Base-by-base conservation (phyloP, 2,797 vertebrate species). In the Setipinna tenuifilis region DNA sequence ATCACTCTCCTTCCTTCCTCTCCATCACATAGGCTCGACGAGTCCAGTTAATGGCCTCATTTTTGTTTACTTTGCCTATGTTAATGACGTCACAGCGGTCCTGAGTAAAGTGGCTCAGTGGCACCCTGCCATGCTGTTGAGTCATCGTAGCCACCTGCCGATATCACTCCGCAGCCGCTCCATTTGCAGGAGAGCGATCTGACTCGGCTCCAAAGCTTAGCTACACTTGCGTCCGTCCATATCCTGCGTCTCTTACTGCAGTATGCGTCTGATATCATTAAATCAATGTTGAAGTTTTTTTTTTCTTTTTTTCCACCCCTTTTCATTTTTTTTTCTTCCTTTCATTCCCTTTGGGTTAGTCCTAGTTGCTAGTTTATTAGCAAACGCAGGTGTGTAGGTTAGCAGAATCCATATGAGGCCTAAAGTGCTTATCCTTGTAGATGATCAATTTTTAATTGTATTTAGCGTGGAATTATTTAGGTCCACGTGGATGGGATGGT, bases 91-190 rank as follows among this genome's bases (percentile, higher is more conserved):
- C 68, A 75, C 68, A 75, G 68, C 4, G 68, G 28, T 75, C 31
- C 68, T 75, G 31, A 75, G 68, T 75, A 75, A 41, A 75, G 68
- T 75, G 68, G 31, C 31, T 75, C 28, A 17, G 68, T 75, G 68
- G 68, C 68, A 28, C 31, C 16, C 4, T 75, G 68, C 68, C 68
- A 75, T 41, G 28, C 31, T 75, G 68, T 75, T 75, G 68, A 75
- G 68, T 75, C 68, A 75, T 75, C 28, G 68, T 75, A 75, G 68
- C 68, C 68, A 75, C 68, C 68, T 75, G 68, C 68, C 68, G 68
- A 75, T 75, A 75, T 75, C 31, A 14, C 68, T 75, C 31, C 3
- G 31, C 68, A 41, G 28, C 35, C 68, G 31, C 35, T 75, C 68
- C 68, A 75, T 75, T 75, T 75, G 68, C 31, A 17, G 35, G 46